phyloP scores from a whole-genome alignment of 2,888 invertebrate species.

The Nowickia ferox region DNA sequence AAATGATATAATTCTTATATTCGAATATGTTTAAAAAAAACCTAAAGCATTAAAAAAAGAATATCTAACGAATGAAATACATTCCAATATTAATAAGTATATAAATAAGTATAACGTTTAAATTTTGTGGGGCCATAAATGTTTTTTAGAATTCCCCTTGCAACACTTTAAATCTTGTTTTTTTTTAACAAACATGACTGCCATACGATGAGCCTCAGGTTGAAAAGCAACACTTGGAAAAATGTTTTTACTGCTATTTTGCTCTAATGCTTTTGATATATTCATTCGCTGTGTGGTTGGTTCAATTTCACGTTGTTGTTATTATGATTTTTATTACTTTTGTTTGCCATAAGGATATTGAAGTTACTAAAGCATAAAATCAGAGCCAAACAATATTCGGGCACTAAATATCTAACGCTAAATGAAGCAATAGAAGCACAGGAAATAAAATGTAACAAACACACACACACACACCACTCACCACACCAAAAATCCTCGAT shows the following conservation, averaged over 20 bases:
- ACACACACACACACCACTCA: background rate
- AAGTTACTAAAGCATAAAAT: slow-evolving; percentile 82
- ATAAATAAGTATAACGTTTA: slow-evolving; percentile 49
- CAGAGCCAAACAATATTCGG: slow-evolving; percentile 77
- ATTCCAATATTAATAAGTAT: background rate
- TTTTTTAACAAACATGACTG: slow-evolving; percentile 62
- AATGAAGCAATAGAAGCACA: background rate
- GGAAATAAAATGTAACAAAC: slow-evolving; percentile 32
- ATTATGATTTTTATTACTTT: slow-evolving; percentile 76
- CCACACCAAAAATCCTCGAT: slow-evolving; percentile 28
- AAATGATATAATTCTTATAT: too few species aligned
- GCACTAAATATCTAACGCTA: slow-evolving; percentile 68
- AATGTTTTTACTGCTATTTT: slow-evolving; percentile 76
- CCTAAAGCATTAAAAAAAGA: background rate
- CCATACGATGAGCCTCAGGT: slow-evolving; percentile 76
- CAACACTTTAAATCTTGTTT: slow-evolving; percentile 68
- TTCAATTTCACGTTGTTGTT: slow-evolving; percentile 73
- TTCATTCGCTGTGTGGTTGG: slow-evolving; percentile 25
- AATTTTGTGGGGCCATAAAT: slow-evolving; percentile 52
- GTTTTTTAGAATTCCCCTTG: slow-evolving; percentile 42
- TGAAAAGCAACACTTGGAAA: slow-evolving; percentile 75
- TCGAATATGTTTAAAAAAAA: too few species aligned
- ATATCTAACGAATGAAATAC: background rate
- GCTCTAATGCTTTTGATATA: slow-evolving; percentile 61
- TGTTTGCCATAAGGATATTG: slow-evolving; percentile 78